Percentiles rank a stretch among this genome's conserved stretches.
Evolutionary conservation across 2,888 invertebrate species (phyloP).

Genomic region (Melanostoma mellinum): DNA sequence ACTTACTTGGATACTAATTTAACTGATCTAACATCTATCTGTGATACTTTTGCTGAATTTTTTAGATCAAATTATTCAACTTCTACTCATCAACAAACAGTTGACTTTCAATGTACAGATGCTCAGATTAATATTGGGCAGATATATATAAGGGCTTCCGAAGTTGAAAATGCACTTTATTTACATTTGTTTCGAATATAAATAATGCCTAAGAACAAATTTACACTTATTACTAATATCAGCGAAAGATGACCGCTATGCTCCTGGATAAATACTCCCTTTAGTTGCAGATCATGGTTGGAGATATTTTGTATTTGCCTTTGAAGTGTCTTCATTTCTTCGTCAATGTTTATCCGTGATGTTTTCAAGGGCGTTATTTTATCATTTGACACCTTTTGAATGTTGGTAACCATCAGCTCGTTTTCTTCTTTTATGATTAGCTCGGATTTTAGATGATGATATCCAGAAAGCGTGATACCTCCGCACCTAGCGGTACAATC

Average conservation of each 20-base stretch:
- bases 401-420: not conserved
- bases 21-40: no score
- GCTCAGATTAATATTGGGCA: no score
- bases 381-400: not conserved
- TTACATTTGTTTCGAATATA: no score
- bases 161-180: no score
- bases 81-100: no score
- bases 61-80: no score
- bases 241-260: constrained; percentile 35
- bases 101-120: no score
- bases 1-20: no score
- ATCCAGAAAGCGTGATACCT: not conserved
- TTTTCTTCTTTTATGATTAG: not conserved
- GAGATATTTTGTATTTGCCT: not conserved
- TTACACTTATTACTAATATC: constrained; percentile 24
- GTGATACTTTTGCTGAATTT: no score
- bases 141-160: no score
- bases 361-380: not conserved
- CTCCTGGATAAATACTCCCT: constrained; percentile 26
- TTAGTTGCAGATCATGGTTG: not conserved
- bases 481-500: not conserved
- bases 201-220: no score
- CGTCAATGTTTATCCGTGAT: not conserved
- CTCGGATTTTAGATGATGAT: not conserved
- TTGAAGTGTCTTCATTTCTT: not conserved